These are phyloP conservation scores for Darevskia mixta DNA, from an alignment of 2,797 vertebrate genomes.

Conservation along the genomic window DNA sequence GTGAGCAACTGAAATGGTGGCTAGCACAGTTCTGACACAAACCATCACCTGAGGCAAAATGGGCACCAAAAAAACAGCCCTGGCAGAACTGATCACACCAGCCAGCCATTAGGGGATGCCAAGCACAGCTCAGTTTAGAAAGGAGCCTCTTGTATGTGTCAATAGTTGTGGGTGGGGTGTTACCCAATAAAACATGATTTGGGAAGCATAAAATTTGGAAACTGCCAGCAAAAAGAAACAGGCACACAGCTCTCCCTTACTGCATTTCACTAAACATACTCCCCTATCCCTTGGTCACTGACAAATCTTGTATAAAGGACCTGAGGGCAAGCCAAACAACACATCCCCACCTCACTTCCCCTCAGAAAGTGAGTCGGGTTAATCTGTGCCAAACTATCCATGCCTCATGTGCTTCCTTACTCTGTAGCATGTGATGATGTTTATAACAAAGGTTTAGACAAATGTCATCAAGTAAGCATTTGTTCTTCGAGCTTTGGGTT, in stretches of 20 bases:
- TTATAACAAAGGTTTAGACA: slow-evolving; percentile 20
- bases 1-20: not conserved
- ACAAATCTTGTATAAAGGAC: slow-evolving; percentile 13
- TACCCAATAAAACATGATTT: not conserved
- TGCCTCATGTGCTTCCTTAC: not conserved
- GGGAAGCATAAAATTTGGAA: not conserved
- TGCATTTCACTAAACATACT: slow-evolving; percentile 9
- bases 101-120: not conserved
- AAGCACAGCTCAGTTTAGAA: not conserved
- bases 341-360: not conserved
- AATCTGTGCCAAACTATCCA: not conserved
- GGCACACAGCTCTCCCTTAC: slow-evolving; percentile 1
- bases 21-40: not conserved
- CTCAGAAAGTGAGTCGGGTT: slow-evolving; percentile 5
- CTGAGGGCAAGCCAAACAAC: slow-evolving; percentile 3
- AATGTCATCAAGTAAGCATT: slow-evolving; percentile 17
- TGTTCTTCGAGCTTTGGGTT: not conserved
- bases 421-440: not conserved
- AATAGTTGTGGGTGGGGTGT: not conserved
- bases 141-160: not conserved
- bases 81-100: not conserved
- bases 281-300: slow-evolving; percentile 35
- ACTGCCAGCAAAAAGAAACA: not conserved
- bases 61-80: not conserved
- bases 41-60: not conserved